Conservation (phyloP, 37 sponge, comb jelly and placozoan species). For the Halichondria panicea region DNA sequence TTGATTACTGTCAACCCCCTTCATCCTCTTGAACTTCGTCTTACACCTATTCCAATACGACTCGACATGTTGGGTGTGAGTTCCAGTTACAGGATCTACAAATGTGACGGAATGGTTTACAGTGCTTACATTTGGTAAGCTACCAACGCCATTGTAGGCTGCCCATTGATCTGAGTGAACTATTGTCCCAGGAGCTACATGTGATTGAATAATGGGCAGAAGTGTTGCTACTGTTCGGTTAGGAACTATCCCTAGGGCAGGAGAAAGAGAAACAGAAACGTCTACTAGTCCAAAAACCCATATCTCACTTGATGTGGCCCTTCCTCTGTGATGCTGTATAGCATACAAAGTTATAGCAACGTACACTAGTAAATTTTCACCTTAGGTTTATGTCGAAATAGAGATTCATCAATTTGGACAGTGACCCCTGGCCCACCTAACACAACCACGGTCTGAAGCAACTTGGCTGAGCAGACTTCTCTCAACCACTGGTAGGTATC, state of each 20-base stretch:
- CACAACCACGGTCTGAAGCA: constrained; percentile 2
- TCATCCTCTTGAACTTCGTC: constrained; percentile 64
- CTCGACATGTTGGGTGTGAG: constrained; percentile 69
- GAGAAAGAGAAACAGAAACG: neutral
- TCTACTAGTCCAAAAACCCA: constrained; percentile 82
- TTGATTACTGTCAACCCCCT: constrained; percentile 24
- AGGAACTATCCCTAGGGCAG: constrained; percentile 59
- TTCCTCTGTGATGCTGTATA: constrained; percentile 47
- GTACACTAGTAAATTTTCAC: too few species aligned
- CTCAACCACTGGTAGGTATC: constrained; percentile 49
- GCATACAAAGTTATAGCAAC: neutral
- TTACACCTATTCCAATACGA: constrained; percentile 71
- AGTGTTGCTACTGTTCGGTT: constrained; percentile 60
- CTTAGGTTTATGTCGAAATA: constrained; percentile 67
- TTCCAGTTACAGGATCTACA: constrained; percentile 56
- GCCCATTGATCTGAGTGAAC: constrained; percentile 64
- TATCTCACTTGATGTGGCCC: constrained; percentile 25
- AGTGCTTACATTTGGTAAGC: constrained; percentile 37
- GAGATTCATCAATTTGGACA: constrained; percentile 57
- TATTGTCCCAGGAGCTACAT: constrained; percentile 44
- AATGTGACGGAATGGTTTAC: constrained; percentile 69
- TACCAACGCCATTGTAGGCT: constrained; percentile 32
- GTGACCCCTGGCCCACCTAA: constrained; percentile 44
- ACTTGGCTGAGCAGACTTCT: constrained; percentile 25
- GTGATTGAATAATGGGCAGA: constrained; percentile 64